These are phyloP conservation scores for Cerceris ruficornis DNA, from an alignment of 2,888 invertebrate species.

Conservation along the genomic window DNA sequence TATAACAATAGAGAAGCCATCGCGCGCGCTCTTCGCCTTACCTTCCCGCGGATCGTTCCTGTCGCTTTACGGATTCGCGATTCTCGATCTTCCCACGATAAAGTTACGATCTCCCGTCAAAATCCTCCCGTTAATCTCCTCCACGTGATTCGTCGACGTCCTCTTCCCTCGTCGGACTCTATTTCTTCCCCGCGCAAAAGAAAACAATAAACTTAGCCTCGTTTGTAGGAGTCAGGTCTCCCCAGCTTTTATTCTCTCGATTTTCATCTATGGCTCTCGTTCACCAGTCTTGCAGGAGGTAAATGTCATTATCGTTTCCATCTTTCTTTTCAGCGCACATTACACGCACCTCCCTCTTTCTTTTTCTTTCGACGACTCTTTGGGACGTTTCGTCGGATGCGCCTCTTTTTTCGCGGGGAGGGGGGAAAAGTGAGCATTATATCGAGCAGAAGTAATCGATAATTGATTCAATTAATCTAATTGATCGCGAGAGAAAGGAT, in stretches of 20 bases:
- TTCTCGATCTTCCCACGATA: constrained; percentile 8
- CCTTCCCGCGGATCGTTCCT: constrained; percentile 76
- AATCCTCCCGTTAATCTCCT: no score
- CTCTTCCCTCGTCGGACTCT: no score
- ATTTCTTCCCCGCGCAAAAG: no score
- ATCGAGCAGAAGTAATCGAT: no score
- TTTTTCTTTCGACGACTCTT: neutral
- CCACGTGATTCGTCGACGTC: no score
- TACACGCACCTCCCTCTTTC: neutral
- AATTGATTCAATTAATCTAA: no score
- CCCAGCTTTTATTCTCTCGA: neutral
- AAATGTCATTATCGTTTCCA: neutral
- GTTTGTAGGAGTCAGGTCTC: no score
- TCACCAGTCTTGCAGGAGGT: neutral
- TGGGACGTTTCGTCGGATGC: neutral
- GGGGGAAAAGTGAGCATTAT: neutral
- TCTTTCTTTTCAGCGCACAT: neutral
- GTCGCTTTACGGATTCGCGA: constrained; percentile 68
- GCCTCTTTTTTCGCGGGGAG: neutral
- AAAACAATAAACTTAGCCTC: no score
- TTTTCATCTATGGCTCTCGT: constrained; percentile 16
- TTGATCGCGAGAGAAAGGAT: no score
- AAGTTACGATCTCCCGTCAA: constrained; percentile 10
- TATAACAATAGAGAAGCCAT: constrained; percentile 19
- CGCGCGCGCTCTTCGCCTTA: constrained; percentile 74